These are phyloP conservation scores for Electrophaes corylata DNA, from an alignment of 2,888 invertebrate genomes.

Conservation along the genomic window DNA sequence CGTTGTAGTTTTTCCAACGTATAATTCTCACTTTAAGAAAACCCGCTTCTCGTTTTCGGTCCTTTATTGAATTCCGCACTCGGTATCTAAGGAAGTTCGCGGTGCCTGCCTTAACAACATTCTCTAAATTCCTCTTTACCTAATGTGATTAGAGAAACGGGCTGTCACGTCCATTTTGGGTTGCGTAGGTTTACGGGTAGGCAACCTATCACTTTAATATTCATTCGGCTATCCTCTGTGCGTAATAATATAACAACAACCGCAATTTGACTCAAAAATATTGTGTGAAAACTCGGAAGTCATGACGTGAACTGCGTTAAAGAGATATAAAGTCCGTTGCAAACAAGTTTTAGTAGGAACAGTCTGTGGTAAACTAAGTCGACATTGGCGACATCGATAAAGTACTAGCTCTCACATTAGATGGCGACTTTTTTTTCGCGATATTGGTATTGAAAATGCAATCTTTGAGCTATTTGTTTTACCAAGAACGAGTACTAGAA, in stretches of 20 bases:
- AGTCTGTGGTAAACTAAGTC: conserved; percentile 31
- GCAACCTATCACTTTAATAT: conserved; percentile 43
- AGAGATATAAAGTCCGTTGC: conserved; percentile 28
- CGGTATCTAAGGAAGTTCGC: conserved; percentile 65
- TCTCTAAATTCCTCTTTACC: conserved; percentile 60
- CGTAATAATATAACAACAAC: conserved; percentile 17
- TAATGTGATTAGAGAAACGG: conserved; percentile 60
- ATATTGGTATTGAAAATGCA: conserved; percentile 13
- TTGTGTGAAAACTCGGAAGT: conserved; percentile 29
- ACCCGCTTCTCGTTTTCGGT: conserved; percentile 62
- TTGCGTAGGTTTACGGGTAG: conserved; percentile 42
- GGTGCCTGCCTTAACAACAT: conserved; percentile 63
- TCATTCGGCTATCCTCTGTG: conserved; percentile 28
- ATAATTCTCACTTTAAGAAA: conserved; percentile 76
- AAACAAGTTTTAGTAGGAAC: conserved; percentile 27
- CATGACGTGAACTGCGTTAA: conserved; percentile 34
- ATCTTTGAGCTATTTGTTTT: conserved; percentile 16
- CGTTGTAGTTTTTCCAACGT: conserved; percentile 63
- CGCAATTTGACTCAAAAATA: conserved; percentile 32
- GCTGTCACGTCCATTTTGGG: conserved; percentile 47
- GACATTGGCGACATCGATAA: conserved; percentile 33
- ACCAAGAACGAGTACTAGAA: background rate
- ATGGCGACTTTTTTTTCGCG: conserved; percentile 23
- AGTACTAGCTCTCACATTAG: conserved; percentile 27
- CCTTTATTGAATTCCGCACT: conserved; percentile 79